These are phyloP conservation scores for Zenarchopterus dispar DNA, from an alignment of 2,797 vertebrate species.

Conservation along the genomic window DNA sequence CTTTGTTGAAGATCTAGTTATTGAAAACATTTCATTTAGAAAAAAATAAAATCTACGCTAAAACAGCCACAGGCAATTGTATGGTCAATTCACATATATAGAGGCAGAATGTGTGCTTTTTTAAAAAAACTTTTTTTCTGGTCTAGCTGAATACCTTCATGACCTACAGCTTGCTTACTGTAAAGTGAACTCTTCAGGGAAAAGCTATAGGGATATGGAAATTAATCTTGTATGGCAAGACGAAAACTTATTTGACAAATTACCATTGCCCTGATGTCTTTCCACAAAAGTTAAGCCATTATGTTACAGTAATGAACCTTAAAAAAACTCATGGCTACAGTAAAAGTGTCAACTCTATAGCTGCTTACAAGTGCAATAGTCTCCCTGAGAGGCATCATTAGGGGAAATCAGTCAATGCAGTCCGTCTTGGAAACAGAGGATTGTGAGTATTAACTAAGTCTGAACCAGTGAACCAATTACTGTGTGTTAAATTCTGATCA, in stretches of 20 bases:
- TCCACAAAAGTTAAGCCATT: conserved; percentile 74
- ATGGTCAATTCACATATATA: conserved; percentile 12
- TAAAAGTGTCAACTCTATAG: conserved; percentile 72
- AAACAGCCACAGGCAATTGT: conserved; percentile 4
- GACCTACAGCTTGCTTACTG: conserved; percentile 76
- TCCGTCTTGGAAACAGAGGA: conserved; percentile 72
- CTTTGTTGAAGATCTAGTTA: conserved; percentile 47
- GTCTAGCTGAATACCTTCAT: conserved; percentile 71
- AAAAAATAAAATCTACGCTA: conserved; percentile 26
- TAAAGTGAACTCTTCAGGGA: conserved; percentile 80
- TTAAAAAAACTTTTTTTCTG: conserved; percentile 16
- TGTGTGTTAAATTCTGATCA: conserved; percentile 49
- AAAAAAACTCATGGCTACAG: conserved; percentile 64
- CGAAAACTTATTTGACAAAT: conserved; percentile 84
- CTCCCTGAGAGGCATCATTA: conserved; percentile 80
- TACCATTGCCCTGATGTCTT: conserved; percentile 75
- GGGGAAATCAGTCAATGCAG: conserved; percentile 79
- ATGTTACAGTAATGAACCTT: conserved; percentile 81
- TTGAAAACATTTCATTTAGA: conserved; percentile 4
- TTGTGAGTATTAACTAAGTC: conserved; percentile 67
- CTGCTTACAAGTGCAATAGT: conserved; percentile 63
- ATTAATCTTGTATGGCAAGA: conserved; percentile 81
- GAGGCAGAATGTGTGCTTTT: conserved; percentile 21
- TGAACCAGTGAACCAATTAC: conserved; percentile 62
- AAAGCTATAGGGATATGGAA: conserved; percentile 77